A percentile compares a stretch with the other conserved stretches of the same genome.
phyloP scores from a whole-genome alignment of 2,113 vertebrate genomes.

The Damaliscus lunatus region DNA sequence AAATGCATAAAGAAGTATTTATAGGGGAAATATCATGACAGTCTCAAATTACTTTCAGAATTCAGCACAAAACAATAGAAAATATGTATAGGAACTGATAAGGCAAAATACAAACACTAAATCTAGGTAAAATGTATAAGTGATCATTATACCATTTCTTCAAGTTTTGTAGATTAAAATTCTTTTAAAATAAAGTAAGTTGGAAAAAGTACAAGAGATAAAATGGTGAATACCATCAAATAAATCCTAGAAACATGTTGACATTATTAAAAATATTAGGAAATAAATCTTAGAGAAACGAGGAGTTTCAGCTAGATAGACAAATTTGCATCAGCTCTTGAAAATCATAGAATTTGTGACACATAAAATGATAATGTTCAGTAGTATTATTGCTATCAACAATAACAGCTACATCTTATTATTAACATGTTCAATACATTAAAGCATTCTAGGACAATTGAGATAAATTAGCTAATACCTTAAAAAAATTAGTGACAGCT shows the following conservation, averaged over 20 bases:
- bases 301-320: neutral
- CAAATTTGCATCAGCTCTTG: neutral
- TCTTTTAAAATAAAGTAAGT: neutral
- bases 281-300: neutral
- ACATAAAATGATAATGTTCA: neutral
- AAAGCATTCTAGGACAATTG: neutral
- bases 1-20: neutral
- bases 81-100: neutral
- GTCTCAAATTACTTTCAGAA: neutral
- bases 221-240: neutral
- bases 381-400: neutral
- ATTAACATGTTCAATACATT: neutral
- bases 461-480: neutral
- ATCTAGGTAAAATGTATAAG: neutral
- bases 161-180: neutral
- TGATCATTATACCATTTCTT: neutral
- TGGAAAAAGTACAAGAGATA: neutral
- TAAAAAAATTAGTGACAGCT: neutral
- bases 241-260: neutral
- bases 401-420: neutral
- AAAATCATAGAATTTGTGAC: slow-evolving; percentile 26
- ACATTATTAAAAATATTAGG: neutral
- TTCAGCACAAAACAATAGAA: neutral
- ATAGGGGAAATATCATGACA: neutral
- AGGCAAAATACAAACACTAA: neutral